These are phyloP conservation scores for Malacoraja senta DNA, from an alignment of 2,797 vertebrate genomes.

Conservation along the genomic window DNA sequence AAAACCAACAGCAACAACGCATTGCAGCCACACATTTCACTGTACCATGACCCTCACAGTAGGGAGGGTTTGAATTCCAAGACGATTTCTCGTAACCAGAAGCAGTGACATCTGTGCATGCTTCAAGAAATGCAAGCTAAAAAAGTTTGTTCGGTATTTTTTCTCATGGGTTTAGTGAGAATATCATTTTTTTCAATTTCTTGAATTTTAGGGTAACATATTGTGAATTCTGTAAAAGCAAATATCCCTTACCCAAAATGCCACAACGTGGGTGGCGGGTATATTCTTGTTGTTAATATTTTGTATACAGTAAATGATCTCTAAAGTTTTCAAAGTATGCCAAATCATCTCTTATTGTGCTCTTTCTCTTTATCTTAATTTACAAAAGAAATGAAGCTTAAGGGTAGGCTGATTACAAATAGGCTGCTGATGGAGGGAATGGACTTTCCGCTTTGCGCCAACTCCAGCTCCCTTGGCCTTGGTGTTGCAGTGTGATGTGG, in stretches of 20 bases:
- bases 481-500: not conserved
- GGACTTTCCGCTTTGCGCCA: not conserved
- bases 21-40: not conserved
- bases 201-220: too few relatives aligned
- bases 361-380: not conserved
- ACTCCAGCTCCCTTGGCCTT: not conserved
- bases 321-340: not conserved
- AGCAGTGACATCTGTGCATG: too few relatives aligned
- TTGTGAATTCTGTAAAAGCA: too few relatives aligned
- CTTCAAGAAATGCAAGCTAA: too few relatives aligned
- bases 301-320: constrained; percentile 14
- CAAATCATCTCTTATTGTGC: not conserved
- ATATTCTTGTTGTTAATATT: not conserved
- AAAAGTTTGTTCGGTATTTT: too few relatives aligned
- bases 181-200: too few relatives aligned
- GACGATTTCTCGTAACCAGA: too few relatives aligned
- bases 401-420: not conserved
- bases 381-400: not conserved
- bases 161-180: too few relatives aligned
- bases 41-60: too few relatives aligned
- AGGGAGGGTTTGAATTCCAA: too few relatives aligned
- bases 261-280: not conserved
- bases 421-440: not conserved
- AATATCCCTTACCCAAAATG: too few relatives aligned
- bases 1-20: not conserved